These are phyloP conservation scores for Acrocephalus arundinaceus DNA, from an alignment of 2,113 vertebrate species.

Conservation along the genomic window DNA sequence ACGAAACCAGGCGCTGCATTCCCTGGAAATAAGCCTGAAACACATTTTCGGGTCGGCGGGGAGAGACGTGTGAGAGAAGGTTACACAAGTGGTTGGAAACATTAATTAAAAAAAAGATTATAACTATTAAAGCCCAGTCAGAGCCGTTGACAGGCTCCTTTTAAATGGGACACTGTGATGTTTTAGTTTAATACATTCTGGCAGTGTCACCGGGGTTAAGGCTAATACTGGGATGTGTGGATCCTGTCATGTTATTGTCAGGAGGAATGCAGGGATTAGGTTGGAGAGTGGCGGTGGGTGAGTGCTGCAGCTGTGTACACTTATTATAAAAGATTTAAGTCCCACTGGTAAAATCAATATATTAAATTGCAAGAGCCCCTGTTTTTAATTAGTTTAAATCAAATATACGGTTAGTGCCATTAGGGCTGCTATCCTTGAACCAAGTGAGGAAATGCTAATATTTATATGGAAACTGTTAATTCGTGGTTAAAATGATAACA, in stretches of 20 bases:
- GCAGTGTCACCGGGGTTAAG: constrained; percentile 68
- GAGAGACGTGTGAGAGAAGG: not conserved
- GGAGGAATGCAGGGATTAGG: constrained; percentile 74
- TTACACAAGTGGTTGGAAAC: constrained; percentile 27
- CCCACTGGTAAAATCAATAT: constrained; percentile 81
- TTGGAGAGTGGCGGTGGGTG: constrained; percentile 54
- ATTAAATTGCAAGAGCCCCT: constrained; percentile 77
- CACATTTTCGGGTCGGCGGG: not conserved
- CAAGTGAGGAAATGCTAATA: constrained; percentile 76
- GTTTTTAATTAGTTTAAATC: constrained; percentile 81
- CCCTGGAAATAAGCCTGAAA: constrained; percentile 3
- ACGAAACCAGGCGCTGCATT: not conserved
- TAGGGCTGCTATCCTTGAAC: constrained; percentile 54
- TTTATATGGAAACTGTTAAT: constrained; percentile 78
- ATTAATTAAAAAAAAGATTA: constrained; percentile 37
- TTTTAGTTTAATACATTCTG: constrained; percentile 64
- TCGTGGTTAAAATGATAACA: constrained; percentile 72
- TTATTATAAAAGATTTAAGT: constrained; percentile 76
- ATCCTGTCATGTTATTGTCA: constrained; percentile 76
- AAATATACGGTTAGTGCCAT: constrained; percentile 60
- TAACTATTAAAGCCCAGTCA: constrained; percentile 28
- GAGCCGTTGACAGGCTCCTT: constrained; percentile 49
- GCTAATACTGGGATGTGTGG: constrained; percentile 74
- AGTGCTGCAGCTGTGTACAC: constrained; percentile 75
- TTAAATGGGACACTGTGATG: constrained; percentile 52